phyloP scores from a whole-genome alignment of 2,888 invertebrate species.

The Oscheius onirici region DNA sequence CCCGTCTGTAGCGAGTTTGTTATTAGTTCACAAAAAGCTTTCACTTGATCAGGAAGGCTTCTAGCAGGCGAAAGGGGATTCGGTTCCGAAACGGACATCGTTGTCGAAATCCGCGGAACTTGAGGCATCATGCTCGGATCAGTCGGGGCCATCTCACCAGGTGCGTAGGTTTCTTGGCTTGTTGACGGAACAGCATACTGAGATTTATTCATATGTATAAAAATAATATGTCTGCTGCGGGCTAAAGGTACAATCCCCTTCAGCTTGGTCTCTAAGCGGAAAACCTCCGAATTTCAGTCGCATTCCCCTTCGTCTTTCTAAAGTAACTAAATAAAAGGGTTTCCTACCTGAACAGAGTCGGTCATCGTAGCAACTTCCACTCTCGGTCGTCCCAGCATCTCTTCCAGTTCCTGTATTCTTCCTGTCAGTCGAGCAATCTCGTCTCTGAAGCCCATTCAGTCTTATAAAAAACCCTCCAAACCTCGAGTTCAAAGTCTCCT shows the following conservation, averaged over 20 bases:
- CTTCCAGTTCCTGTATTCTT: constrained; percentile 45
- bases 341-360: constrained; percentile 34
- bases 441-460: constrained; percentile 47
- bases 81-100: background rate
- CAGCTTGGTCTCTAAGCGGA: too few relatives aligned
- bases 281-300: too few relatives aligned
- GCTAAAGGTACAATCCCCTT: too few relatives aligned
- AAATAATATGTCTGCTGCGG: too few relatives aligned
- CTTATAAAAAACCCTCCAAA: constrained; percentile 19
- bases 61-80: constrained; percentile 24
- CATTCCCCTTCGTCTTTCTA: too few relatives aligned
- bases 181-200: constrained; percentile 23
- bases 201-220: constrained; percentile 35
- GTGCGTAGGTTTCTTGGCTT: background rate
- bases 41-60: constrained; percentile 13
- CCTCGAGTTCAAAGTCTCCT: constrained; percentile 66
- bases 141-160: constrained; percentile 44
- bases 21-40: background rate
- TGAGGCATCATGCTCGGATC: constrained; percentile 34
- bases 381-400: constrained; percentile 12
- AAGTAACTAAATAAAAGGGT: too few relatives aligned
- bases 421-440: constrained; percentile 53
- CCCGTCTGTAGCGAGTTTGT: background rate
- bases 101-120: constrained; percentile 1
- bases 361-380: constrained; percentile 45